Evolutionary conservation across 2,888 invertebrate genomes (phyloP).

Genomic region (Plagiodera versicolora): DNA sequence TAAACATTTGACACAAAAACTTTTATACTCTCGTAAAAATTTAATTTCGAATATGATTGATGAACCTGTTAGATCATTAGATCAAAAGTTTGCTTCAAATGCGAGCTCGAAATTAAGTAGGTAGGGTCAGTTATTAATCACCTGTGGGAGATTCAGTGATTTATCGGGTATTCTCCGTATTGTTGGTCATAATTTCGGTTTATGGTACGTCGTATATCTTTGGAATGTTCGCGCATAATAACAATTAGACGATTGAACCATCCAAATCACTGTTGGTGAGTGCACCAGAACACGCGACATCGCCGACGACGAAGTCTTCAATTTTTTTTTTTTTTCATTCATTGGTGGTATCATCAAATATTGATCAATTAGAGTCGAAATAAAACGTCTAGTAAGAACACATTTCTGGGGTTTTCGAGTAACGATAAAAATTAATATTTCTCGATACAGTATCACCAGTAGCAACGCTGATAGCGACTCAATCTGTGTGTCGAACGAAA

Average conservation of each 20-base stretch:
- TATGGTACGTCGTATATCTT: conserved; percentile 37
- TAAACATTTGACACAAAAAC: conserved; percentile 53
- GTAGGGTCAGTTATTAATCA: conserved; percentile 39
- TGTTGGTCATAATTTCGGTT: conserved; percentile 33
- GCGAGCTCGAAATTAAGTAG: conserved; percentile 30
- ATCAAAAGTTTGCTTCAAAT: conserved; percentile 38
- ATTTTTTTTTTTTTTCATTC: too few species aligned
- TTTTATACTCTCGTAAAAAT: conserved; percentile 56
- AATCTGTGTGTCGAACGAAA: too few species aligned
- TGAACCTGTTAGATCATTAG: conserved; percentile 51
- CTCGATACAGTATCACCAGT: too few species aligned
- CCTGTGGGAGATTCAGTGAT: conserved; percentile 35
- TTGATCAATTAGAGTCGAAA: too few species aligned
- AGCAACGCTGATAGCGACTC: too few species aligned
- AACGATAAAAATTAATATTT: too few species aligned
- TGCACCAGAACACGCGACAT: too few species aligned
- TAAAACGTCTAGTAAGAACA: too few species aligned
- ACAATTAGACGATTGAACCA: conserved; percentile 6
- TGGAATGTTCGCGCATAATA: conserved; percentile 18
- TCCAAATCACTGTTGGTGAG: neutral
- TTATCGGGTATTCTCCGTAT: conserved; percentile 37
- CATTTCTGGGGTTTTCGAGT: too few species aligned
- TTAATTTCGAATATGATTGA: conserved; percentile 55
- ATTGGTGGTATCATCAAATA: too few species aligned
- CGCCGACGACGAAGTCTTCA: too few species aligned